Evolutionary conservation across 2,113 vertebrate genomes (phyloP).

Genomic region (Thunnus maccoyii): DNA sequence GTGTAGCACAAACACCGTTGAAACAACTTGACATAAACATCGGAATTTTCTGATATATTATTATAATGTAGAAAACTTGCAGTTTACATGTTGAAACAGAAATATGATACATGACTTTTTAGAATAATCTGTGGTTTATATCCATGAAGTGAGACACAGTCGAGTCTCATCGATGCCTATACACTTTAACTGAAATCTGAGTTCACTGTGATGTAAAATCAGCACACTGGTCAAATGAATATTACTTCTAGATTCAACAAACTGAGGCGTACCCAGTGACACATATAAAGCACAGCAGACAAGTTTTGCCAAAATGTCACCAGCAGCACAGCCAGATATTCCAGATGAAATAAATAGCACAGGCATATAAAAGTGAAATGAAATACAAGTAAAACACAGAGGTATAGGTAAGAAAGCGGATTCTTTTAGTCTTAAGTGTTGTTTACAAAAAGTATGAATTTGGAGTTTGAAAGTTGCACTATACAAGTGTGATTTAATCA

Average conservation of each 20-base stretch:
- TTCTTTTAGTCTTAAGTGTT: constrained; percentile 42
- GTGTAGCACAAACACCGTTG: constrained; percentile 69
- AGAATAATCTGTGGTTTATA: constrained; percentile 35
- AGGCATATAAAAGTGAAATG: constrained; percentile 59
- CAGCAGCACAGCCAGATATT: constrained; percentile 63
- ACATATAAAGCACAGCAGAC: constrained; percentile 59
- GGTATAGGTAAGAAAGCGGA: constrained; percentile 33
- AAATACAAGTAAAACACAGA: constrained; percentile 43
- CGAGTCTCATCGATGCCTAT: constrained; percentile 31
- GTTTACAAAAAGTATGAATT: constrained; percentile 60
- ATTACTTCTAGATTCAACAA: constrained; percentile 49
- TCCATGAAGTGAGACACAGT: constrained; percentile 27
- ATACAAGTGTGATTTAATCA: constrained; percentile 41
- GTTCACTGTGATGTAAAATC: constrained; percentile 54
- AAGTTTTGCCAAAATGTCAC: constrained; percentile 31
- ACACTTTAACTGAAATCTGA: constrained; percentile 50
- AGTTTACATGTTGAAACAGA: constrained; percentile 52
- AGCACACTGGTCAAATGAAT: constrained; percentile 56
- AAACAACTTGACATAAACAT: constrained; percentile 69
- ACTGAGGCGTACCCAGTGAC: constrained; percentile 39
- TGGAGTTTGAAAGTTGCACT: constrained; percentile 53
- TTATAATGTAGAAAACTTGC: constrained; percentile 70
- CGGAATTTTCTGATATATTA: constrained; percentile 60
- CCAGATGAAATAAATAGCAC: constrained; percentile 71
- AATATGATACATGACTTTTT: constrained; percentile 43